phyloP scores from a whole-genome alignment of 2,888 invertebrate genomes.

The Poecilobothrus nobilitatus region DNA sequence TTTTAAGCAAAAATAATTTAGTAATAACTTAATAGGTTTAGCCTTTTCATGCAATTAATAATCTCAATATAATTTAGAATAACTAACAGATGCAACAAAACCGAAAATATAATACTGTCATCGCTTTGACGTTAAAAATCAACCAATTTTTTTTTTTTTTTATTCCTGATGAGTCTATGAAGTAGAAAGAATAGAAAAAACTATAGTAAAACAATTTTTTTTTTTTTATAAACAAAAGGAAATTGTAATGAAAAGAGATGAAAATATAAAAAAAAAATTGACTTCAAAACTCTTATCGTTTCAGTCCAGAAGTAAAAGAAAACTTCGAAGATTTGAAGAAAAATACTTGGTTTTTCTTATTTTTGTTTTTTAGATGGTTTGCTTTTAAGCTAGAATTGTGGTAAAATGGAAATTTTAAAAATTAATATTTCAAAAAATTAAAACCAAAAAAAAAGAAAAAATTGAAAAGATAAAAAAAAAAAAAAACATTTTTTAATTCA shows the following conservation, averaged over 20 bases:
- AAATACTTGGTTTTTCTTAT: background rate
- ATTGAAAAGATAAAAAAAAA: background rate
- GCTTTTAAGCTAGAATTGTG: background rate
- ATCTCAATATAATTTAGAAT: too few relatives aligned
- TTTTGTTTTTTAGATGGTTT: background rate
- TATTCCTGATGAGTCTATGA: background rate
- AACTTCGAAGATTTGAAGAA: background rate
- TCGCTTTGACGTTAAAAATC: too few relatives aligned
- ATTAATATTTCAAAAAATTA: background rate
- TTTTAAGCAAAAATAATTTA: too few relatives aligned
- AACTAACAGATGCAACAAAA: too few relatives aligned
- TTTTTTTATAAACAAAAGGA: background rate
- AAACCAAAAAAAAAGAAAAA: background rate
- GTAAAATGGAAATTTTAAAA: background rate
- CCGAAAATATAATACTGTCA: too few relatives aligned
- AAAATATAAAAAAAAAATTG: background rate
- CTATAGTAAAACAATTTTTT: too few relatives aligned
- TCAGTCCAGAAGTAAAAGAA: background rate
- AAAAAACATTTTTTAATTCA: background rate
- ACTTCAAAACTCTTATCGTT: background rate
- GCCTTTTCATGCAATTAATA: too few relatives aligned
- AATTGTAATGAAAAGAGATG: too few relatives aligned
- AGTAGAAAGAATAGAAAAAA: background rate
- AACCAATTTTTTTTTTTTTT: background rate
- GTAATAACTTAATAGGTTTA: too few relatives aligned